Percentiles rank a stretch among this genome's conserved stretches.
These are phyloP conservation scores for Eristalis arbustorum DNA, from an alignment of 2,888 invertebrate genomes.

Conservation along the genomic window DNA sequence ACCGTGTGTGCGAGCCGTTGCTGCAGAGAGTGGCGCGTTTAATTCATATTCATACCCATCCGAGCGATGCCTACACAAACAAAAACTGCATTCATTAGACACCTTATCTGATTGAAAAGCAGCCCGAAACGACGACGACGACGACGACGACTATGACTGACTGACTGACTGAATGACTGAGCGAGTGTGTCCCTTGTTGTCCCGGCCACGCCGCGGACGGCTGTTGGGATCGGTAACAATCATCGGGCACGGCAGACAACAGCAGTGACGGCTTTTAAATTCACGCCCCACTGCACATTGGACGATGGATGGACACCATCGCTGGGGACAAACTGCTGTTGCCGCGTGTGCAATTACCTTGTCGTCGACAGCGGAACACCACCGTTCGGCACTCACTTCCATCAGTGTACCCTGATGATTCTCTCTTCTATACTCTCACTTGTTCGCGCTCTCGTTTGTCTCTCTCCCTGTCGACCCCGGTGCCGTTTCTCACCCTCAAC, in stretches of 20 bases:
- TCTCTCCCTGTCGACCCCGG: background rate
- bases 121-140: background rate
- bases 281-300: slow-evolving; percentile 34
- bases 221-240: slow-evolving; percentile 21
- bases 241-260: slow-evolving; percentile 20
- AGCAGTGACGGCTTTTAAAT: slow-evolving; percentile 30
- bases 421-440: background rate
- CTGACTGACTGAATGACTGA: background rate
- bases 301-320: slow-evolving; percentile 17
- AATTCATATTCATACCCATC: slow-evolving; percentile 13
- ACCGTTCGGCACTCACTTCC: background rate
- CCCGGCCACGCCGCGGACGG: background rate
- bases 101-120: slow-evolving; percentile 40
- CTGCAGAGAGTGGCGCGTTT: slow-evolving; percentile 3
- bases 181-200: background rate
- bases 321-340: slow-evolving; percentile 21
- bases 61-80: background rate
- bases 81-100: slow-evolving; percentile 39
- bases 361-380: slow-evolving; percentile 18
- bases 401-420: too few relatives aligned
- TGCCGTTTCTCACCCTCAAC: slow-evolving; percentile 17
- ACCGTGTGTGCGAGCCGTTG: background rate
- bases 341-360: slow-evolving; percentile 52
- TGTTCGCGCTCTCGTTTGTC: background rate
- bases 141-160: background rate